Evolutionary conservation across 53 echinoderm and acorn worm species (phyloP).

Genomic region (Apostichopus leukothele): DNA sequence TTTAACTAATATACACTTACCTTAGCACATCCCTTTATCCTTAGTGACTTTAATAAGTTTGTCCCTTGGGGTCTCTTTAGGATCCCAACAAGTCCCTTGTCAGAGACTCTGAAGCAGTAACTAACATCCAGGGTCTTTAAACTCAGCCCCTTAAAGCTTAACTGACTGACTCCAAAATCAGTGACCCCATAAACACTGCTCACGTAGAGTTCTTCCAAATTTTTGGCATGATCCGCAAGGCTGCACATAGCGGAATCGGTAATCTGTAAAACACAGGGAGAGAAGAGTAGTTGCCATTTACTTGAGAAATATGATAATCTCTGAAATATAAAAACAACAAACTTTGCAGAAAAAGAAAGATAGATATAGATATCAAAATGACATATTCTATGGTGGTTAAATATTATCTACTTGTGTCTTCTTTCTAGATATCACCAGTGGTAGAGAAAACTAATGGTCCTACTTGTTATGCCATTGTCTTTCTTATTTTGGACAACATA

Average conservation of each 20-base stretch:
- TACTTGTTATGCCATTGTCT: too few relatives aligned
- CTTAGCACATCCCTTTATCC: slow-evolving; percentile 80
- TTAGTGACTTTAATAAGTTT: slow-evolving; percentile 66
- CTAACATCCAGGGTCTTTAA: slow-evolving; percentile 81
- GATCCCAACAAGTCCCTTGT: slow-evolving; percentile 70
- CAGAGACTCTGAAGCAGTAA: slow-evolving; percentile 82
- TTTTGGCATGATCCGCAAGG: slow-evolving; percentile 64
- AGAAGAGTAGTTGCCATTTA: too few relatives aligned
- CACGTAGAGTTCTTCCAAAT: slow-evolving; percentile 73
- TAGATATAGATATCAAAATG: too few relatives aligned
- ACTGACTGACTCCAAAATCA: slow-evolving; percentile 84
- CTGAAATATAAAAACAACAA: too few relatives aligned
- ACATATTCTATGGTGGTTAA: too few relatives aligned
- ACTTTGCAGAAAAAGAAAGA: too few relatives aligned
- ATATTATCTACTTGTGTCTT: too few relatives aligned
- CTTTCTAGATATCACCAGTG: too few relatives aligned
- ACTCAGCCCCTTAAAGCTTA: slow-evolving; percentile 68
- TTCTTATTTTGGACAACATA: too few relatives aligned
- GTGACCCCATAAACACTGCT: slow-evolving; percentile 96
- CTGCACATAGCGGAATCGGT: slow-evolving; percentile 77
- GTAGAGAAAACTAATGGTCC: too few relatives aligned
- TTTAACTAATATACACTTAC: slow-evolving; percentile 32
- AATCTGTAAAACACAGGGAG: slow-evolving; percentile 53
- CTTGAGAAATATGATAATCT: too few relatives aligned
- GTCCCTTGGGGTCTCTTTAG: slow-evolving; percentile 31